A percentile compares a stretch with the other conserved stretches of the same genome.
phyloP scores from a whole-genome alignment of 2,888 invertebrate genomes.

The Lasioglossum figueresi region DNA sequence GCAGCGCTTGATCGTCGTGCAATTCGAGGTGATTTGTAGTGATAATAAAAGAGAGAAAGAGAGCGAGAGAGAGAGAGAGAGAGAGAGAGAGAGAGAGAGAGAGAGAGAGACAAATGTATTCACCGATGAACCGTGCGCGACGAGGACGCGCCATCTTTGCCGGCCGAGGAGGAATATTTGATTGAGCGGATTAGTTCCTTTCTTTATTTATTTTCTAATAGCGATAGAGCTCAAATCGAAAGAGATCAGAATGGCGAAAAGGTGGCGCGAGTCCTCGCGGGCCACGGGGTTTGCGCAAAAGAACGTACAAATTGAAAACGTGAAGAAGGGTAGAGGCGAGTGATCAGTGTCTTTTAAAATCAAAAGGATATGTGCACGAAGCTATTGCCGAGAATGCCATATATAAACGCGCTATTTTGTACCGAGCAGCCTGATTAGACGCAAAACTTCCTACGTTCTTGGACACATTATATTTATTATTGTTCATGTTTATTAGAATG shows the following conservation, averaged over 20 bases:
- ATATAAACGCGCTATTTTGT: constrained; percentile 81
- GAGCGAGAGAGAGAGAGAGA: constrained; percentile 25
- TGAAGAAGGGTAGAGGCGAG: constrained; percentile 46
- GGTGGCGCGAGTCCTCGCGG: constrained; percentile 34
- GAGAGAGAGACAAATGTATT: constrained; percentile 46
- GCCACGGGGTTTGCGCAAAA: constrained; percentile 44
- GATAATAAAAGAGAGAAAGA: constrained; percentile 39
- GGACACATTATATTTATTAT: constrained; percentile 83
- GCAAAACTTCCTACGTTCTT: constrained; percentile 82
- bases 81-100: constrained; percentile 18
- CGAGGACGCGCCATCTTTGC: constrained; percentile 16
- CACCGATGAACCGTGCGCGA: constrained; percentile 40
- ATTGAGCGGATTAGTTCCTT: constrained; percentile 4
- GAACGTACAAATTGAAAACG: constrained; percentile 59
- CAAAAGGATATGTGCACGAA: constrained; percentile 72
- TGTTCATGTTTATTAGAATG: constrained; percentile 84
- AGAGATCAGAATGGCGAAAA: background rate
- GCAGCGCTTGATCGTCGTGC: constrained; percentile 61
- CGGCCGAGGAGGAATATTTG: constrained; percentile 9
- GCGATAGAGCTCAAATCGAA: constrained; percentile 2
- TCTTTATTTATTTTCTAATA: constrained; percentile 22
- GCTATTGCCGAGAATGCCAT: constrained; percentile 78
- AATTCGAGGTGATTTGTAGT: constrained; percentile 51
- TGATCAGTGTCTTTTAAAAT: constrained; percentile 67
- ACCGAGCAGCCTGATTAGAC: constrained; percentile 81